Conservation (phyloP, 2,113 vertebrate species). For the Paralichthys olivaceus region DNA sequence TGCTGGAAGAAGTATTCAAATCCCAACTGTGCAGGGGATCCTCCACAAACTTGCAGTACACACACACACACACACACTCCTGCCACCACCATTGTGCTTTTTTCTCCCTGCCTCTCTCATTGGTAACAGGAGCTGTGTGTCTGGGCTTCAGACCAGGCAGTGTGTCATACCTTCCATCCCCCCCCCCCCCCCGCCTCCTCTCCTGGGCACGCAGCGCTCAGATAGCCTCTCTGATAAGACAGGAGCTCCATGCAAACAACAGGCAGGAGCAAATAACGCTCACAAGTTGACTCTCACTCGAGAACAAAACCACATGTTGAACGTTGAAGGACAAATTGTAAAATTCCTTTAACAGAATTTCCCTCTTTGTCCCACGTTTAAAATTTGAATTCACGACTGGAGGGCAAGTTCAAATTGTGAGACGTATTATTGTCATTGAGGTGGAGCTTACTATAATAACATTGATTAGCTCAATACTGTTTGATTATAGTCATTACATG, state of each 20-base stretch:
- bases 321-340: not conserved
- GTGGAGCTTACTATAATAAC: not conserved
- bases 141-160: constrained; percentile 57
- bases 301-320: not conserved
- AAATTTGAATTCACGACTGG: not conserved
- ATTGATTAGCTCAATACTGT: not conserved
- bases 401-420: not conserved
- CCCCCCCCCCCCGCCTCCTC: constrained; percentile 1
- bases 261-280: not conserved
- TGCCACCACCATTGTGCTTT: not conserved
- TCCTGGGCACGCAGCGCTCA: constrained; percentile 13
- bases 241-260: constrained; percentile 5
- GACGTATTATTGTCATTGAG: not conserved
- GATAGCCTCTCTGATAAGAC: constrained; percentile 45
- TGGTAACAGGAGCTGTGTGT: constrained; percentile 68
- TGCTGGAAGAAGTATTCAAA: not conserved
- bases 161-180: constrained; percentile 73
- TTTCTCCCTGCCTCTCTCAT: constrained; percentile 35
- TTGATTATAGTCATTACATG: too few relatives aligned
- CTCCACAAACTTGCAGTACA: not conserved
- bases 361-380: not conserved
- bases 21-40: not conserved
- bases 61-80: not conserved
- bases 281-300: not conserved
- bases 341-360: not conserved